Conservation (phyloP, 2,888 invertebrate genomes). For the Cryptus armator region DNA sequence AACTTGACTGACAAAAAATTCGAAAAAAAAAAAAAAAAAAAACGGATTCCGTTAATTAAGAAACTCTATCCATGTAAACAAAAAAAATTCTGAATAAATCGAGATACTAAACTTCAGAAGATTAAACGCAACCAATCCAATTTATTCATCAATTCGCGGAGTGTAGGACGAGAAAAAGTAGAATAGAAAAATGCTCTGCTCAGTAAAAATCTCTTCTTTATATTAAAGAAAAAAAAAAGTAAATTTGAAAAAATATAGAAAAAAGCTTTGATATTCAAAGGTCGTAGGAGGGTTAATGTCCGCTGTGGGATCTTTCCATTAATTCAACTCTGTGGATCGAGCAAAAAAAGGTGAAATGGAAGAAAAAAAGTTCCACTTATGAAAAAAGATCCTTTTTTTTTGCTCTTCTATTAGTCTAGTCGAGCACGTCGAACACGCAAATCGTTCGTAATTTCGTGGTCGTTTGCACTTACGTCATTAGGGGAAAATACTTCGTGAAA, state of each 20-base stretch:
- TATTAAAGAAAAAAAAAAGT: neutral
- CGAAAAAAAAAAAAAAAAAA: no score
- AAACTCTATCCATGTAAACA: no score
- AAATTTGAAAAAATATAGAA: neutral
- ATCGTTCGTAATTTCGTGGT: constrained; percentile 39
- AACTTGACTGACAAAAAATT: no score
- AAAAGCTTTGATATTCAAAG: neutral
- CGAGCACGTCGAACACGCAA: constrained; percentile 13
- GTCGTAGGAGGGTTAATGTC: neutral
- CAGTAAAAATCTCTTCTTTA: neutral
- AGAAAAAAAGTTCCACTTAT: constrained; percentile 1
- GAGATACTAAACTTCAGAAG: no score
- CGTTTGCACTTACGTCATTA: constrained; percentile 49
- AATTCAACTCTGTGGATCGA: neutral
- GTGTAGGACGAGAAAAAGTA: neutral
- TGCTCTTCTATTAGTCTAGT: neutral
- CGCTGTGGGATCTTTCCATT: neutral
- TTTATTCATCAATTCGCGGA: neutral
- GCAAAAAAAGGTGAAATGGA: neutral
- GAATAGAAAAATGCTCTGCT: neutral
- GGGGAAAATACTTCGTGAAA: constrained; percentile 39
- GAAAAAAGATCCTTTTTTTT: neutral
- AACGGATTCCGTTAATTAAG: no score
- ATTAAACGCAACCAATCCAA: no score
- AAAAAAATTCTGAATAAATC: no score